Base-by-base conservation (phyloP, 2,797 vertebrate species). In the Myoxocephalus aenaeus region DNA sequence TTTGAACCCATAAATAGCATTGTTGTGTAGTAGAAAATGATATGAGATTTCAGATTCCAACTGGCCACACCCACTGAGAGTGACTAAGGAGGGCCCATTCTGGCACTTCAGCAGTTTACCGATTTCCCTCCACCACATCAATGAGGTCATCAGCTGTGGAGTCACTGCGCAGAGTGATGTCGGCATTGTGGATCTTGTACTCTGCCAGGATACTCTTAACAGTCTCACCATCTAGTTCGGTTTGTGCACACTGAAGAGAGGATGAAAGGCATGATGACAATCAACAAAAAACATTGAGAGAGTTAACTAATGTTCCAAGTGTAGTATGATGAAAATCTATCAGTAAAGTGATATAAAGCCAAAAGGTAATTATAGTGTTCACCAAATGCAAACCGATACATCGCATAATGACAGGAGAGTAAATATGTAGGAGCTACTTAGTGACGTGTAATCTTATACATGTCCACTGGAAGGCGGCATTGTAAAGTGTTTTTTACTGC, bases 121-220 rank as follows among this genome's bases (percentile, higher is more conserved):
- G 96, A 92, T 99, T 99, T 74, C 98, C 98, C 91, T 99, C 98
- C 75, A 99, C 98, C n/a, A 99, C 96, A 0, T 99, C 98, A 32
- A 99, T 99, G 64, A 99, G 97, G 93, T 99, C 98, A 54, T 99
- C 98, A 1, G 98, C 98, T 0, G 98, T 99, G 83, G 95, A 92
- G 9, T 99, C 98, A 1, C 97, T 96, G 77, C 97, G 97, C 92
- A 99, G 93, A 0, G 98, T 99, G 91, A 99, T 96, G 27, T 99
- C 98, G 0, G 98, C 98, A 0, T 99, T 99, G 95, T 98, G 97
- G 85, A 99, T 99, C 93, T 99, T 99, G 75, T 99, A 99, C 86
- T 99, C 98, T 0, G 98, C 95, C 69, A 99, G 86, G 90, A 99
- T 99, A 88, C 95, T 98, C 93, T 99, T 99, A 84, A 99, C 98